phyloP scores from a whole-genome alignment of 2,888 invertebrate genomes.

The Philonicus albiceps region DNA sequence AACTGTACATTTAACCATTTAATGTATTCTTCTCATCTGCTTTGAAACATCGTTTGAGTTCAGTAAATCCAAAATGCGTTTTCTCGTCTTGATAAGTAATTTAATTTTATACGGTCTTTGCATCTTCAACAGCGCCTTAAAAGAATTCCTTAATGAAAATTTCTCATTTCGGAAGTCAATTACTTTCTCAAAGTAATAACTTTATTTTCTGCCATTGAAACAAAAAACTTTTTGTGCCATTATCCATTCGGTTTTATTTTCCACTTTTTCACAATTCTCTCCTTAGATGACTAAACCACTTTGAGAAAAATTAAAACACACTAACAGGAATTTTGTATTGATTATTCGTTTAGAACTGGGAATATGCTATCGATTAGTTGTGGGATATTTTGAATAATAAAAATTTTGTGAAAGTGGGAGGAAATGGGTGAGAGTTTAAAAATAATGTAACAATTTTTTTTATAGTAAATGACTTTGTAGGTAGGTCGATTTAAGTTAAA shows the following conservation, averaged over 20 bases:
- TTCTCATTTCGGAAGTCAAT: conserved; percentile 27
- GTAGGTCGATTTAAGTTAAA: not conserved
- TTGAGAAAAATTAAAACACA: not conserved
- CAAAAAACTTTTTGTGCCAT: conserved; percentile 7
- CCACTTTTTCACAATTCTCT: not conserved
- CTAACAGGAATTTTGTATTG: not conserved
- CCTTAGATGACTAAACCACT: not conserved
- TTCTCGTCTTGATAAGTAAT: conserved; percentile 4
- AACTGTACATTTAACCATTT: not conserved
- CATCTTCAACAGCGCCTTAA: not conserved
- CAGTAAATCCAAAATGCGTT: conserved; percentile 12
- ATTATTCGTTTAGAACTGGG: not conserved
- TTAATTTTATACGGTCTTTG: conserved; percentile 1
- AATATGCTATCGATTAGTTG: not conserved
- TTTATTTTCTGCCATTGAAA: conserved; percentile 36
- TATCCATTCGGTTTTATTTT: conserved; percentile 1
- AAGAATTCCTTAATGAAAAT: conserved; percentile 3
- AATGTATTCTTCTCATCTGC: not conserved
- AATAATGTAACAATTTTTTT: not conserved
- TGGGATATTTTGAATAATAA: not conserved
- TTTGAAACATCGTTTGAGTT: not conserved
- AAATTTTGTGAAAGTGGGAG: not conserved
- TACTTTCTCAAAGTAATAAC: conserved; percentile 33
- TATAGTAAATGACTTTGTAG: not conserved
- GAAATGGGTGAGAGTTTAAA: conserved; percentile 1